Conservation (phyloP, 2,113 vertebrate species). For the Cervus canadensis region DNA sequence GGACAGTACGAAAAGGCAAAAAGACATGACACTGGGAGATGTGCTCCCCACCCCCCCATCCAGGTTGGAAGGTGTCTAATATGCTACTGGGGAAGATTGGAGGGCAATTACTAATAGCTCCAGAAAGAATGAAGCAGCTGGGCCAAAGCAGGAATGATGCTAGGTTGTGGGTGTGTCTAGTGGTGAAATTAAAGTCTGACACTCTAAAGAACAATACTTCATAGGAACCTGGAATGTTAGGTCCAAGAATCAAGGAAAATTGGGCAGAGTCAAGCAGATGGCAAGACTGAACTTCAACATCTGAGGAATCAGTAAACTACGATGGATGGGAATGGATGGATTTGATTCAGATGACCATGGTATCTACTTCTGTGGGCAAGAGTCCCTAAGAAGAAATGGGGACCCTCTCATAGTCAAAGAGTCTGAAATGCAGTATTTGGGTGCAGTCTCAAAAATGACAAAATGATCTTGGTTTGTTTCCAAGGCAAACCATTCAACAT, state of each 20-base stretch:
- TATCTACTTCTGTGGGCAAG: not conserved
- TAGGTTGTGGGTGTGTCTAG: not conserved
- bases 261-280: not conserved
- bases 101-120: not conserved
- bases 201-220: not conserved
- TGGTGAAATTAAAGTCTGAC: not conserved
- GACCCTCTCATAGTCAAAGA: not conserved
- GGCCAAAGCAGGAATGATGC: not conserved
- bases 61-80: not conserved
- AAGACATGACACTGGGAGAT: not conserved
- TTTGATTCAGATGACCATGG: not conserved
- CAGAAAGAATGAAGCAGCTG: not conserved
- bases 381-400: not conserved
- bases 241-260: not conserved
- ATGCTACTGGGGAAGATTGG: not conserved
- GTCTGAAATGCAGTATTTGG: not conserved
- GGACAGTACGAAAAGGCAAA: not conserved
- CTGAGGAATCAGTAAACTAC: not conserved
- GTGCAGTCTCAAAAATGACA: not conserved
- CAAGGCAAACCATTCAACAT: not conserved
- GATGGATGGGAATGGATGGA: not conserved
- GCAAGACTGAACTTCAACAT: not conserved
- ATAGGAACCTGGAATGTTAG: not conserved
- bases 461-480: not conserved
- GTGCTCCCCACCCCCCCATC: fast-evolving